These are phyloP conservation scores for Drosophila orosa DNA, from an alignment of 1,140 invertebrate genomes.

Conservation along the genomic window DNA sequence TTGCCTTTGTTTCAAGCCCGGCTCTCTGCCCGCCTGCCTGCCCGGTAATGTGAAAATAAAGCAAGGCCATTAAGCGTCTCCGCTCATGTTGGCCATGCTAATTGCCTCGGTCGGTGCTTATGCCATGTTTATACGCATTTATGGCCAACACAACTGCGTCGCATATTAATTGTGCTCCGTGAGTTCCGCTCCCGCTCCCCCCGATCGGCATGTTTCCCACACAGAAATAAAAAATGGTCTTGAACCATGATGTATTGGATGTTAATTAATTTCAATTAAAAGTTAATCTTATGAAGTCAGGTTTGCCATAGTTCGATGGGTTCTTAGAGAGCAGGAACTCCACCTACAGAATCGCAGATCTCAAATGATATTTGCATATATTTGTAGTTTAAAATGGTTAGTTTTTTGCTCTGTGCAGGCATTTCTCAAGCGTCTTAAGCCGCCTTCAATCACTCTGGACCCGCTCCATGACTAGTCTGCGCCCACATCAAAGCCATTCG, in stretches of 20 bases:
- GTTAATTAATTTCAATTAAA: constrained; percentile 22
- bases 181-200: neutral
- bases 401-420: neutral
- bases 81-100: constrained; percentile 63
- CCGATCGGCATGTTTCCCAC: constrained; percentile 8
- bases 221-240: constrained; percentile 17
- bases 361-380: neutral
- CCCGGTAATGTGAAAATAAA: constrained; percentile 48
- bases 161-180: constrained; percentile 69
- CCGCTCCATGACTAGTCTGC: constrained; percentile 54
- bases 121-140: constrained; percentile 43
- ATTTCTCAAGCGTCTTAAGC: constrained; percentile 55
- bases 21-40: neutral
- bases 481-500: constrained; percentile 71
- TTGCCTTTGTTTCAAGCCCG: constrained; percentile 34
- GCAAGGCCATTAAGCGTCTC: constrained; percentile 50
- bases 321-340: neutral
- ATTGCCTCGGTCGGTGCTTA: constrained; percentile 47
- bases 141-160: constrained; percentile 60
- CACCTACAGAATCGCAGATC: neutral
- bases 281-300: neutral
- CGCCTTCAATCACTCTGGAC: constrained; percentile 60
- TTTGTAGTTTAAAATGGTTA: neutral
- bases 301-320: neutral
- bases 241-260: constrained; percentile 14